Evolutionary conservation across 35 echinoderm and acorn worm species (phyloP).

Genomic region (Chiridota heheva): DNA sequence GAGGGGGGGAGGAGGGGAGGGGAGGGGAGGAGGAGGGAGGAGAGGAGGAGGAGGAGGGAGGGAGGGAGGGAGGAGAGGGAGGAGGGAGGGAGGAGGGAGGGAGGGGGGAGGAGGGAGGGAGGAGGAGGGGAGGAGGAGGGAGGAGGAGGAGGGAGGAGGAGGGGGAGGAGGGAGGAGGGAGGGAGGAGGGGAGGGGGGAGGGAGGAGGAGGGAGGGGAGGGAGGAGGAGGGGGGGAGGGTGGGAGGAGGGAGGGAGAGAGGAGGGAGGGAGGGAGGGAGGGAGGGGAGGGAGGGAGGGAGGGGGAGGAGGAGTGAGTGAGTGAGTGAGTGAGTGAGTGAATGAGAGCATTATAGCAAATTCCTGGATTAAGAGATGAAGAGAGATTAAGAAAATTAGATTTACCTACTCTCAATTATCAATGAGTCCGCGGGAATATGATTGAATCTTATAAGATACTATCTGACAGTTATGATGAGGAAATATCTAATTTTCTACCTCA

Average conservation of each 20-base stretch:
- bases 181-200: neutral
- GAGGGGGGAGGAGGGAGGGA: neutral
- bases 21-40: too few relatives aligned
- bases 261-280: neutral
- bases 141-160: constrained; percentile 3
- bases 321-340: neutral
- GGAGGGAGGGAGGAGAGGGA: too few relatives aligned
- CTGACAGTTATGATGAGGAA: too few relatives aligned
- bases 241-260: neutral
- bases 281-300: neutral
- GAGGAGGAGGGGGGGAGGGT: neutral
- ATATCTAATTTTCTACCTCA: too few relatives aligned
- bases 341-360: neutral
- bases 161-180: neutral
- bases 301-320: neutral
- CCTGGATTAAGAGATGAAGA: too few relatives aligned
- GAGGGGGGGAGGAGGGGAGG: too few relatives aligned
- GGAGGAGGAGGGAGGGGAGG: neutral
- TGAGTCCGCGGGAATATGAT: too few relatives aligned
- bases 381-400: too few relatives aligned
- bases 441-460: too few relatives aligned
- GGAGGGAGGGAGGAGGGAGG: neutral
- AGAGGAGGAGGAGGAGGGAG: too few relatives aligned
- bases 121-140: neutral
- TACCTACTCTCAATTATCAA: too few relatives aligned